Conservation (phyloP, 2,113 vertebrate genomes). For the Aviceda subcristata region DNA sequence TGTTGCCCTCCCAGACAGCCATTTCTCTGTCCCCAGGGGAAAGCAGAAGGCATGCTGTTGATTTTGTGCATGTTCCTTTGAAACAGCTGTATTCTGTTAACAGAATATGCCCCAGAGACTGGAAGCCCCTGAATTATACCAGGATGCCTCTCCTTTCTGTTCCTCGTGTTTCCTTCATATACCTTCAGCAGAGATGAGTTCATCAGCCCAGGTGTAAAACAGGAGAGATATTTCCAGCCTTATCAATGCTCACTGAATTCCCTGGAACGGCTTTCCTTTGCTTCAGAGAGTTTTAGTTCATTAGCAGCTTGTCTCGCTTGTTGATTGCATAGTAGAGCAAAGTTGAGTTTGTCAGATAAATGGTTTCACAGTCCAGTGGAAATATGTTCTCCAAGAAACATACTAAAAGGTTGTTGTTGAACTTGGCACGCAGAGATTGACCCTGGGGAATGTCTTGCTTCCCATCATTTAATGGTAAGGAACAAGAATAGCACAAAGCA, state of each 20-base stretch:
- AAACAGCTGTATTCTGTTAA: not conserved
- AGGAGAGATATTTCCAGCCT: not conserved
- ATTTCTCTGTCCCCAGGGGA: not conserved
- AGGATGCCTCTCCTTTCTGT: not conserved
- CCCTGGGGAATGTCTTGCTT: not conserved
- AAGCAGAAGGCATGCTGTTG: not conserved
- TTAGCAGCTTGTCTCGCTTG: not conserved
- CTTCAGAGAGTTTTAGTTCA: not conserved
- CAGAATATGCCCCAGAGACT: not conserved
- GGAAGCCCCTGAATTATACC: not conserved
- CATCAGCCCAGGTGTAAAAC: not conserved
- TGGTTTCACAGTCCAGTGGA: not conserved
- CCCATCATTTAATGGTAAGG: not conserved
- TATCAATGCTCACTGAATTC: not conserved
- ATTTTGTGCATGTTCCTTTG: not conserved
- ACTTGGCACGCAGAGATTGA: not conserved
- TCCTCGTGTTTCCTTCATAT: not conserved
- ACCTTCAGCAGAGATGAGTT: not conserved
- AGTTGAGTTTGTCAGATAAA: not conserved
- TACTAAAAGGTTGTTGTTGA: not conserved
- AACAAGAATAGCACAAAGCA: not conserved
- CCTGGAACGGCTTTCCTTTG: not conserved
- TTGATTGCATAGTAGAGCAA: not conserved
- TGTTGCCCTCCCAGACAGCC: not conserved
- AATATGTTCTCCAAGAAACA: not conserved